Evolutionary conservation across 2,888 invertebrate species (phyloP), one percentile per base, ranked within the genome.

Genomic region (Atrina japonica): DNA sequence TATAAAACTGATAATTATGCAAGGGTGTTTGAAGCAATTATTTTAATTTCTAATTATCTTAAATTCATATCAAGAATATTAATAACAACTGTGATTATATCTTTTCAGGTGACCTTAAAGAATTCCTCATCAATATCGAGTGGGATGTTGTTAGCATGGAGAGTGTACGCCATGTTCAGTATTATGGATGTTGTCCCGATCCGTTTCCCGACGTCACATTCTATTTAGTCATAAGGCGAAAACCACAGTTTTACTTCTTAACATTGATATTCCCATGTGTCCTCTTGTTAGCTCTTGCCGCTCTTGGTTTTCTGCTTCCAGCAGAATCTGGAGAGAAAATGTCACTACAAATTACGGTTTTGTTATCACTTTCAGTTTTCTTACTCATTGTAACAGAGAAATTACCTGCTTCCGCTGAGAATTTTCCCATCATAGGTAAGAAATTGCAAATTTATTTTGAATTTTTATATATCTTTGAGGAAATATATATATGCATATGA

Each of bases 321-420:
- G 82, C 83, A 0, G 85, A 86, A 55, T 80, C 83, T 7, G 86
- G 86, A 7, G 86, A 86, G 66, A 86, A 86, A 66, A 79, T 86
- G 6, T 83, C 82, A 0, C 74, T 86, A 35, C 81, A 81, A 45
- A 81, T 86, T 29, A 86, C 86, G 1, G 83, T 85, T 5, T 66
- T 86, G 49, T 74, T 86, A 41, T 83, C 86, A 2, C 81, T 86
- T 70, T 83, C 86, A 6, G 85, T 86, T 14, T 86, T 83, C 53
- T 77, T 82, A 47, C 74, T 85, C 16, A 73, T 86, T 1, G 84
- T 86, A 6, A 81, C 84, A 1, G 86, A 86, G 50, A 76, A 77
- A 18, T 64, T 86, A 23, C 86, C 86, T 3, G 77, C 85, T 1
- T 82, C 84, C 1, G 85, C 86, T 2, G 85, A 86, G 45, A 77